These are phyloP conservation scores for Prunella strophiata DNA, from an alignment of 2,797 vertebrate genomes.

Conservation along the genomic window DNA sequence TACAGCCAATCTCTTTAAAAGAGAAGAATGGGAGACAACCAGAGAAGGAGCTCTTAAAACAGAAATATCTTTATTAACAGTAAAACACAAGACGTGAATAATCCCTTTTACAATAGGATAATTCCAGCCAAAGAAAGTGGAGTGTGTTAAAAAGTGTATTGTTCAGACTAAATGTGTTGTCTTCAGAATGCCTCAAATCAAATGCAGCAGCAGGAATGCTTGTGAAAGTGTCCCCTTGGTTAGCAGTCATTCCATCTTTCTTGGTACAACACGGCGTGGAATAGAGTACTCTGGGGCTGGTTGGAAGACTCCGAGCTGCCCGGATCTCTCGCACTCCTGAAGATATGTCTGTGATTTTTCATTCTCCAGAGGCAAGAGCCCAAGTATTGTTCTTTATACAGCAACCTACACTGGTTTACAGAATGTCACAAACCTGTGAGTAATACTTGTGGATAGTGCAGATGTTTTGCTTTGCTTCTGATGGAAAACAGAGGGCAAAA, in stretches of 20 bases:
- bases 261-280: accelerated
- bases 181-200: conserved; percentile 30
- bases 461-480: neutral
- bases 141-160: conserved; percentile 28
- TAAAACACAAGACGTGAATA: conserved; percentile 60
- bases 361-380: neutral
- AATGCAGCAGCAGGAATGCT: conserved; percentile 24
- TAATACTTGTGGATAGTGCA: neutral
- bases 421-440: neutral
- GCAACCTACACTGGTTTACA: neutral
- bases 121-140: conserved; percentile 47
- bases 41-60: conserved; percentile 19
- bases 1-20: neutral
- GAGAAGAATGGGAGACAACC: neutral
- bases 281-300: neutral
- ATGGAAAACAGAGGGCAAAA: neutral
- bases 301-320: neutral
- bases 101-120: conserved; percentile 61
- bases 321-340: neutral
- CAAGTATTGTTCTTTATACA: neutral
- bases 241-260: neutral
- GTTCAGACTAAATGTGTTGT: conserved; percentile 17
- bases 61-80: conserved; percentile 67
- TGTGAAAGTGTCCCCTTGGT: neutral
- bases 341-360: neutral